Base-by-base conservation (phyloP, 1,140 invertebrate genomes). In the Rhagoletis zephyria region DNA sequence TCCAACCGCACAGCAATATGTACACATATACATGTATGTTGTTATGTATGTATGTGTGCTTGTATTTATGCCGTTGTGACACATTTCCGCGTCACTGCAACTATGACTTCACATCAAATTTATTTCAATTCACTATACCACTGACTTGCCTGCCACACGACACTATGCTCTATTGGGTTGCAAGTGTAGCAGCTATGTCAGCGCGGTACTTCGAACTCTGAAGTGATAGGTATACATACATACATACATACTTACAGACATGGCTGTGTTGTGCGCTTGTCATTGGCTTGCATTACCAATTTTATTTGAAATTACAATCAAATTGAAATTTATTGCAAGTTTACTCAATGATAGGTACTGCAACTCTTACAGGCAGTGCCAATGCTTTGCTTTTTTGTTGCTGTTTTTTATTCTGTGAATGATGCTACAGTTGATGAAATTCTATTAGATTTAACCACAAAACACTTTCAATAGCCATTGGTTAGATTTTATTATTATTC, bases 301-400 rank as follows among this genome's bases (percentile, higher is more conserved):
- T 81, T 81, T 9, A 81, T 81, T 81, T 56, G 45, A 81, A 81
- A 81, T 81, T 81, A 81, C 74, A 81, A 59, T 81, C 74, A 81
- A 81, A 81, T 81, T 81, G 74, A 81, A 81, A 81, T 81, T 81
- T 81, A 81, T 81, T 81, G 74, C 48, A 56, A 59, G n/a, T 81
- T 56, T 56, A 56, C 48, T 81, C 74, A 81, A 51, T 81, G 45
- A 51, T 51, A 56, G 4, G 16, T 6, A 56, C 1, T 51, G 16
- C 14, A 6, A 48, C 16, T 51, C 45, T 56, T 6, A 16, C 48
- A 56, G 74, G 45, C 48, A 81, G n/a, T 19, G 14, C 3, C 48
- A 6, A 30, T 14, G 10, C 19, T 7, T 81, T 56, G 74, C 56
- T 81, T 67, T 67, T 7, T 16, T 30, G 3, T 51, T 63, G 9